Percentiles rank a stretch among this genome's conserved stretches.
These are phyloP conservation scores for Avahi laniger DNA, from an alignment of 2,797 vertebrate species.

Conservation along the genomic window DNA sequence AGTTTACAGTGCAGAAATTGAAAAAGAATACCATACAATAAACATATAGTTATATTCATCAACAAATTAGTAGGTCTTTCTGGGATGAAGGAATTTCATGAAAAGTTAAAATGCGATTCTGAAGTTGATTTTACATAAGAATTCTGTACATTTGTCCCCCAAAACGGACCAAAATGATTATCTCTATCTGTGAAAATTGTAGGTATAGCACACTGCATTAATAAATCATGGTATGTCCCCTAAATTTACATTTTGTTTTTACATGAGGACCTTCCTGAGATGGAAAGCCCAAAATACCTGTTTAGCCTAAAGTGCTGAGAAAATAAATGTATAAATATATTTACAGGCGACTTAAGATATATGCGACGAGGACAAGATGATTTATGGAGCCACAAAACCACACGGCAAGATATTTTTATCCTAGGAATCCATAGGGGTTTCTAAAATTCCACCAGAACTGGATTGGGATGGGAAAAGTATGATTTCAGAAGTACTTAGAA, in stretches of 20 bases:
- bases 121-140: background rate
- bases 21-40: background rate
- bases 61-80: slow-evolving; percentile 3
- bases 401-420: background rate
- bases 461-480: background rate
- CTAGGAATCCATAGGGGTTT: background rate
- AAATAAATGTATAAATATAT: background rate
- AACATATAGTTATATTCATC: background rate
- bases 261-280: background rate
- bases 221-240: background rate
- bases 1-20: background rate
- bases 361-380: background rate
- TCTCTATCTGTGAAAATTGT: background rate
- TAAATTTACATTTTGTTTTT: slow-evolving; percentile 29
- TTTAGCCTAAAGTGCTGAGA: background rate
- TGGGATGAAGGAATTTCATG: background rate
- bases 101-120: slow-evolving; percentile 29
- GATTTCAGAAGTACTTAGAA: background rate
- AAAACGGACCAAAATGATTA: background rate
- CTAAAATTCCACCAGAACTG: background rate
- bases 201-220: background rate
- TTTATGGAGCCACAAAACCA: background rate
- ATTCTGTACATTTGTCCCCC: background rate
- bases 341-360: background rate
- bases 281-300: background rate